A percentile compares a stretch with the other conserved stretches of the same genome.
Evolutionary conservation across 53 echinoderm and acorn worm species (phyloP).

Genomic region (Holothuria leucospilota): DNA sequence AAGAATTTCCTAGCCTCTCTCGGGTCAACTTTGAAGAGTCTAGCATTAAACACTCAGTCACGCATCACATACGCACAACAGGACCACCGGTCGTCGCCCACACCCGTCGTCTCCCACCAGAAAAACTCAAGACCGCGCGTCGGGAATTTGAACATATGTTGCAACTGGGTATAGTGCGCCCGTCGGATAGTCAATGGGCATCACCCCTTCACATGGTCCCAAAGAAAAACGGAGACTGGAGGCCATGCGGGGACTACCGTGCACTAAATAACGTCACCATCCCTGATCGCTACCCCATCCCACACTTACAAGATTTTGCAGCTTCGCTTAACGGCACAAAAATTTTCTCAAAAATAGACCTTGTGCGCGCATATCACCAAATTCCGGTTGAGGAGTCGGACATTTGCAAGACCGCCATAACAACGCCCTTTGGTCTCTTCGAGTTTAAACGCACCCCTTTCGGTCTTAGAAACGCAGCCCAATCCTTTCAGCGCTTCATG

Average conservation of each 20-base stretch:
- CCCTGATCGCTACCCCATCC: not conserved
- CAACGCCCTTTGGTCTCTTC: too few species aligned
- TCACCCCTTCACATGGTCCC: slow-evolving; percentile 62
- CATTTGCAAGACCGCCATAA: too few species aligned
- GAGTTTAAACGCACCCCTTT: not conserved
- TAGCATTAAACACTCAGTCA: not conserved
- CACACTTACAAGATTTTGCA: slow-evolving; percentile 66
- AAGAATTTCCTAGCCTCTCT: slow-evolving; percentile 1
- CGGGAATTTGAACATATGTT: slow-evolving; percentile 67
- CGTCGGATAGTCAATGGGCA: slow-evolving; percentile 58
- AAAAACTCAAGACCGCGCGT: slow-evolving; percentile 18
- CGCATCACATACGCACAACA: slow-evolving; percentile 43
- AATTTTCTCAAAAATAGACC: slow-evolving; percentile 49
- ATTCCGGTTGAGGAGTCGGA: too few species aligned
- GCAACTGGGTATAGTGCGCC: slow-evolving; percentile 52
- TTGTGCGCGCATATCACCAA: too few species aligned
- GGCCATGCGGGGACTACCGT: slow-evolving; percentile 67
- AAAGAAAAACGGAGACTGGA: slow-evolving; percentile 59
- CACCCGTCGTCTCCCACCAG: slow-evolving; percentile 33
- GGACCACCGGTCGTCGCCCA: slow-evolving; percentile 55
- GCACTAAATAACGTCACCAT: slow-evolving; percentile 44
- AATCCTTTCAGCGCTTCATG: slow-evolving; percentile 4
- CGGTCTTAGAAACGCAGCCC: not conserved
- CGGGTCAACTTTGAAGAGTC: not conserved
- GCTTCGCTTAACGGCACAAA: slow-evolving; percentile 7